Base-by-base conservation (phyloP, 2,888 invertebrate genomes). In the Cremastobaeus sp. region DNA sequence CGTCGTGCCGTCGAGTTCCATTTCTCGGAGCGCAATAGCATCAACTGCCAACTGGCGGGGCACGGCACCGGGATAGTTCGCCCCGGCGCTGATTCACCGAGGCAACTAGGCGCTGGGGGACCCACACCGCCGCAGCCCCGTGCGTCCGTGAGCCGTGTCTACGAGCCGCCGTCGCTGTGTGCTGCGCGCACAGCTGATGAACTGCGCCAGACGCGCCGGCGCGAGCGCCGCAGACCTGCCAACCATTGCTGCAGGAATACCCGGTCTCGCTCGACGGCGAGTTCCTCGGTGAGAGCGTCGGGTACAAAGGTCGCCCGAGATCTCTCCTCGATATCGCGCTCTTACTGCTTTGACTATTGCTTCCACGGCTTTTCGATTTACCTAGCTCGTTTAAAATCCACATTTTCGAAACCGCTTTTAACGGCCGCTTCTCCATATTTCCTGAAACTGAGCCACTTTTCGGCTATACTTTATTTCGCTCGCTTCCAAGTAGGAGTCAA, bases 21-120 rank as follows among this genome's bases (percentile, higher is more conserved):
- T 86, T 84, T 85, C 86, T 85, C 84, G 81, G 73, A 79, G 79
- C 82, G 80, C 78, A 83, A 83, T 83, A 81, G 74, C 82, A 82
- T 80, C 77, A 64, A 83, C 83, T 82, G 81, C 76, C 48, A 78
- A 78, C 35, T 55, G 50, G 35, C 47, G 52, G 41, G 35, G 30
- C 68, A 12, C 17, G 52, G 72, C 69, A 77, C 76, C 76, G 74
- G 73, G 76, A 79, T 78, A 81, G 81, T 78, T 78, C 80, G 77
- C 75, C 74, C 77, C 69, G 60, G 48, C 60, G 64, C 76, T 74
- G 39, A 43, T 43, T 41, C 52, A 45, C 17, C 54, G 43, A 76
- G 77, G 82, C 79, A 81, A 81, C 83, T 81, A 68, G 76, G 15
- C 15, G 9, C 17, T 35, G 76, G 80, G 59, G 59, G 59, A 59